Conservation (phyloP, 2,888 invertebrate genomes). For the Hedychridium roseum region DNA sequence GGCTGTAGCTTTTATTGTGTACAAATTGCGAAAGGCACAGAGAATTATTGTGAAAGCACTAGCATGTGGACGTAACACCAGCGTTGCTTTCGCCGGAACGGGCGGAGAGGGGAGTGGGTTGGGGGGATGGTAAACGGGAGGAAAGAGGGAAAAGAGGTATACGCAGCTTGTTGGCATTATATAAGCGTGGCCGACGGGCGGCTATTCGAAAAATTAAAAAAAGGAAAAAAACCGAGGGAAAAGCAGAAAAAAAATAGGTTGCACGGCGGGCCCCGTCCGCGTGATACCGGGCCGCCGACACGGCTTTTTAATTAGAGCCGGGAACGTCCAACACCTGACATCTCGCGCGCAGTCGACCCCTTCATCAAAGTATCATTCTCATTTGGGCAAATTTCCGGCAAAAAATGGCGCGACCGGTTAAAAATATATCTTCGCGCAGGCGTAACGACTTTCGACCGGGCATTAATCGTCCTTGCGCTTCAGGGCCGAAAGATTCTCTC, state of each 20-base stretch:
- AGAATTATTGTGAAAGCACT: conserved; percentile 56
- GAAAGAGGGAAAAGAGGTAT: conserved; percentile 11
- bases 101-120: conserved; percentile 9
- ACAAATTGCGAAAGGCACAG: conserved; percentile 53
- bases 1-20: conserved; percentile 45
- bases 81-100: conserved; percentile 5
- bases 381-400: conserved; percentile 52
- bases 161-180: conserved; percentile 56
- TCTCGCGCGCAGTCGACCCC: conserved; percentile 54
- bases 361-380: conserved; percentile 63
- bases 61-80: conserved; percentile 40
- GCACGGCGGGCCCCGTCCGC: conserved; percentile 33
- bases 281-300: conserved; percentile 53
- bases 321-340: conserved; percentile 60
- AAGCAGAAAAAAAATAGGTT: conserved; percentile 18
- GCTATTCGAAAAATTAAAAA: conserved; percentile 61
- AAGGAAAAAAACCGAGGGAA: conserved; percentile 36
- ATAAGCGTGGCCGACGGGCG: conserved; percentile 52
- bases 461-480: conserved; percentile 23
- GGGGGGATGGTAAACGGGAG: not conserved
- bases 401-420: conserved; percentile 41
- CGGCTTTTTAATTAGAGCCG: conserved; percentile 64
- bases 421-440: conserved; percentile 7
- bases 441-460: conserved; percentile 16
- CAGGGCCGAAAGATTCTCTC: too few species aligned